Conservation (phyloP, 64 coral and sea anemone genomes). For the Porites australiensis region DNA sequence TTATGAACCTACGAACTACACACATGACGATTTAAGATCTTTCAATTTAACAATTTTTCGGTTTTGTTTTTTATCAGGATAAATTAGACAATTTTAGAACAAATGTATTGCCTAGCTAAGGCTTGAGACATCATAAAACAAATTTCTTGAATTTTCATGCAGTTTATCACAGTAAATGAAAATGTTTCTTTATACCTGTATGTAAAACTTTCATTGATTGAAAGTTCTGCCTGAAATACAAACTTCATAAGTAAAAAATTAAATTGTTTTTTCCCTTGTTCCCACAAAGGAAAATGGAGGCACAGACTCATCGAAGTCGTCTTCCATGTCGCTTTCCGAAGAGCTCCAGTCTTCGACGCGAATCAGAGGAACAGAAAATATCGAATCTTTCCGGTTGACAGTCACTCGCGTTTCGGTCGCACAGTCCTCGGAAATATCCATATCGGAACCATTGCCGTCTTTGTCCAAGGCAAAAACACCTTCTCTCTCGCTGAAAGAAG, state of each 20-base stretch:
- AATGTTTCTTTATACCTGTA: neutral
- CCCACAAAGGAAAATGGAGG: conserved; percentile 50
- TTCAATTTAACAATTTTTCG: too few species aligned
- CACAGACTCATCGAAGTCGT: conserved; percentile 31
- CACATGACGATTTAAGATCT: too few species aligned
- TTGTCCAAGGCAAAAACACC: neutral
- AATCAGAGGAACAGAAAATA: conserved; percentile 59
- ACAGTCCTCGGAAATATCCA: conserved; percentile 35
- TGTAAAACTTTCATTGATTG: neutral
- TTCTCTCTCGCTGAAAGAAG: neutral
- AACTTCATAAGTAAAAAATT: neutral
- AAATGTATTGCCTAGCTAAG: neutral
- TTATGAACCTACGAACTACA: too few species aligned
- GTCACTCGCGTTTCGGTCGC: conserved; percentile 24
- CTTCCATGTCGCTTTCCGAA: conserved; percentile 53
- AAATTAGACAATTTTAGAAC: neutral
- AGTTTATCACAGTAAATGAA: neutral
- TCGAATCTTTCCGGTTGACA: conserved; percentile 26
- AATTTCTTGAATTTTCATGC: neutral
- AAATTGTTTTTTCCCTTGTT: conserved; percentile 26
- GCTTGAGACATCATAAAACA: neutral
- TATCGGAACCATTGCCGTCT: conserved; percentile 9
- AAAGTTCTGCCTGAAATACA: neutral
- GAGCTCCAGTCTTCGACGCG: conserved; percentile 67
- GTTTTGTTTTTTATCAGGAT: neutral